Conservation (phyloP, 2,113 vertebrate genomes). For the Sebastes schlegelii region DNA sequence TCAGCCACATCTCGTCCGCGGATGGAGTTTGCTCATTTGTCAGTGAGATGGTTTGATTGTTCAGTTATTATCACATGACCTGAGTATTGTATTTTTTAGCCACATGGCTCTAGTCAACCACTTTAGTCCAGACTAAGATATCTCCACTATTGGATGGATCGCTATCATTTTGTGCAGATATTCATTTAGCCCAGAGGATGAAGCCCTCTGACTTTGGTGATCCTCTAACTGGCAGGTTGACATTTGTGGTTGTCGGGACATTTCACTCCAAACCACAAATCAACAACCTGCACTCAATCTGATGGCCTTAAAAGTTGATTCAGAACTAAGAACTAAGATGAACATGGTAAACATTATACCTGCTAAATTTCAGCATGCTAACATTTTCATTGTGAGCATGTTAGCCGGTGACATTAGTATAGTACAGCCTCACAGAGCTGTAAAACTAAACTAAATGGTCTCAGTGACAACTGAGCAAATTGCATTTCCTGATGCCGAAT, state of each 20-base stretch:
- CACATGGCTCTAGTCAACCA: not conserved
- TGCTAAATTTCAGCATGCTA: no score
- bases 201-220: not conserved
- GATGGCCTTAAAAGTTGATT: no score
- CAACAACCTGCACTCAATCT: no score
- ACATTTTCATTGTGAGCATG: no score
- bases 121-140: not conserved
- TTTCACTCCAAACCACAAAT: no score
- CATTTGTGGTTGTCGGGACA: not conserved
- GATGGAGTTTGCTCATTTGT: not conserved
- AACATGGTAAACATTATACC: no score
- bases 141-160: not conserved
- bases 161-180: not conserved
- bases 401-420: no score
- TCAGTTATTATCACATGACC: not conserved
- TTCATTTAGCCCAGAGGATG: not conserved
- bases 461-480: no score
- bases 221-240: not conserved
- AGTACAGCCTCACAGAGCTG: no score
- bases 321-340: no score
- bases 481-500: no score
- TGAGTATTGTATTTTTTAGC: not conserved
- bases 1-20: not conserved
- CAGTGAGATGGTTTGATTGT: not conserved
- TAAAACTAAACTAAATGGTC: no score